A percentile compares a stretch with the other conserved stretches of the same genome.
Conservation (phyloP, 2,888 invertebrate species). For the Drosophila mimetica region DNA sequence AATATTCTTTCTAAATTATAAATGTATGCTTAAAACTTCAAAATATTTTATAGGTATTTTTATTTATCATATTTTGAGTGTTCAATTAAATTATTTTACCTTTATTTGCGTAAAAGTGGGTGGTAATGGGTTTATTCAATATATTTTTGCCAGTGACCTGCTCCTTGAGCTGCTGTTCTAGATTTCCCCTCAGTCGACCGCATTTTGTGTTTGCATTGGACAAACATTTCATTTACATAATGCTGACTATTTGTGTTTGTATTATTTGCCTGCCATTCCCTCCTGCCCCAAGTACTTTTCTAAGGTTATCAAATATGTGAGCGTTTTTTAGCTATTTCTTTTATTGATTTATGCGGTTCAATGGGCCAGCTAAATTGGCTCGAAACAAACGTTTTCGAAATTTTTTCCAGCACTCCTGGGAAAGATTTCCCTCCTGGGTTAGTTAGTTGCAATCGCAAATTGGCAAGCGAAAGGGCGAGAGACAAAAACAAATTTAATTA, state of each 20-base stretch:
- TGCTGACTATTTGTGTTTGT: constrained; percentile 65
- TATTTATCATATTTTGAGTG: too few species aligned
- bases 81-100: too few species aligned
- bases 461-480: constrained; percentile 21
- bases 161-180: constrained; percentile 36
- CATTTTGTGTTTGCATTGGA: constrained; percentile 49
- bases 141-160: constrained; percentile 21
- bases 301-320: constrained; percentile 56
- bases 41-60: too few species aligned
- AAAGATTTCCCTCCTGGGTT: neutral
- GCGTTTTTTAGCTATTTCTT: constrained; percentile 21
- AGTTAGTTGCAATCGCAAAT: constrained; percentile 11
- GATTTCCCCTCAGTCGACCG: constrained; percentile 34
- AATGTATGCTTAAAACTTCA: too few species aligned
- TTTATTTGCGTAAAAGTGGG: constrained; percentile 12
- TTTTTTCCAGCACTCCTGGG: constrained; percentile 9
- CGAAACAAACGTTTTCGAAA: constrained; percentile 20
- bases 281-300: constrained; percentile 2
- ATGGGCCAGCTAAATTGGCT: constrained; percentile 22
- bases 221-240: constrained; percentile 79
- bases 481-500: constrained; percentile 47
- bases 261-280: constrained; percentile 56
- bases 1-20: too few species aligned
- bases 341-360: constrained; percentile 49
- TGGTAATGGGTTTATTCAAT: constrained; percentile 21